These are phyloP conservation scores for Salvelinus sp. DNA, from an alignment of 2,113 vertebrate genomes.

Conservation along the genomic window DNA sequence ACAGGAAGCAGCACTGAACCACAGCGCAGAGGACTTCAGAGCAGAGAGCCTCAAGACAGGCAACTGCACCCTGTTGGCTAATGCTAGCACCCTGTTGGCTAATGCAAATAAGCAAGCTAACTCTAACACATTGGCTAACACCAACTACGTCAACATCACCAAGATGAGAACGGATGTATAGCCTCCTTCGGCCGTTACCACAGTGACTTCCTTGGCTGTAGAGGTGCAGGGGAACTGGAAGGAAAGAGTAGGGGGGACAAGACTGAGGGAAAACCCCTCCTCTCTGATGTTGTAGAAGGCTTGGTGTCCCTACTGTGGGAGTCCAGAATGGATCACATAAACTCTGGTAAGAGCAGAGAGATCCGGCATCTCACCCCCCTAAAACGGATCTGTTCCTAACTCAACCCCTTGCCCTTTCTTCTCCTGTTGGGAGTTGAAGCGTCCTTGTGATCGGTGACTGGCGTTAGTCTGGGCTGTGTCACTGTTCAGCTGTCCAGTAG, in stretches of 20 bases:
- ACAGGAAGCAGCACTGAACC: slow-evolving; percentile 90
- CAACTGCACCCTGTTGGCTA: slow-evolving; percentile 84
- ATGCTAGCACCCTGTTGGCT: too few species aligned
- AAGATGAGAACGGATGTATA: slow-evolving; percentile 98
- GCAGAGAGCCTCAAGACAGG: slow-evolving; percentile 94
- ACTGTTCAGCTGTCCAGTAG: slow-evolving; percentile 58
- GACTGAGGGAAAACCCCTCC: not conserved
- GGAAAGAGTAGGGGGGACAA: slow-evolving; percentile 1
- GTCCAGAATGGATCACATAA: not conserved
- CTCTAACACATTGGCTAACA: slow-evolving; percentile 77
- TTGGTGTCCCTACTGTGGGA: slow-evolving; percentile 13
- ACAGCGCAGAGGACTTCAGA: slow-evolving; percentile 92
- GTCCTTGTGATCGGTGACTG: slow-evolving; percentile 58
- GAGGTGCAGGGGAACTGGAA: not conserved
- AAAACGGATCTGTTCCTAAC: slow-evolving; percentile 1
- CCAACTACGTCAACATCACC: slow-evolving; percentile 98
- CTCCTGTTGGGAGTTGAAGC: slow-evolving; percentile 40
- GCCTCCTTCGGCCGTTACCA: not conserved
- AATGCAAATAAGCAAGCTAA: too few species aligned
- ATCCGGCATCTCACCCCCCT: slow-evolving; percentile 16
- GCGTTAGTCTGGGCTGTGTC: slow-evolving; percentile 67
- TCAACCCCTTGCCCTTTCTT: slow-evolving; percentile 12
- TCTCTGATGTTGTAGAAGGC: slow-evolving; percentile 29
- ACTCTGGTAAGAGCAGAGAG: slow-evolving; percentile 10
- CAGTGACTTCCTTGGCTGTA: slow-evolving; percentile 5